Percentiles rank a stretch among this genome's conserved stretches.
phyloP scores from a whole-genome alignment of 1,140 invertebrate species.

The Bombus turneri region DNA sequence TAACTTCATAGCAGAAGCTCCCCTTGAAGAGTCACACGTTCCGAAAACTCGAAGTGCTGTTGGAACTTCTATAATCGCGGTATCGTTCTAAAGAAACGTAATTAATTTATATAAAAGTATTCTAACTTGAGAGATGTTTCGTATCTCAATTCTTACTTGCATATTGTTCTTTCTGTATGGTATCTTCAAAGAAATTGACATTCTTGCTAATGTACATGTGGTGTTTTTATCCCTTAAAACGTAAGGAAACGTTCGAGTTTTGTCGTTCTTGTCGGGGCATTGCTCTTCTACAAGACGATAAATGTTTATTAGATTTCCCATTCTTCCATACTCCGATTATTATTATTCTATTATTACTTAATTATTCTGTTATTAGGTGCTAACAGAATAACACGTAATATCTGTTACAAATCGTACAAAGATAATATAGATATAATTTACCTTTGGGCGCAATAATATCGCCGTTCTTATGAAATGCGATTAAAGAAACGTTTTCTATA shows the following conservation, averaged over 20 bases:
- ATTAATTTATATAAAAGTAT: too few species aligned
- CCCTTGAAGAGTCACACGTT: too few species aligned
- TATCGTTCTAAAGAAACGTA: not conserved
- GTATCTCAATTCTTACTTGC: not conserved
- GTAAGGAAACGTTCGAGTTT: not conserved
- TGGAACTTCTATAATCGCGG: not conserved
- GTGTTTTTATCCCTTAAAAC: not conserved
- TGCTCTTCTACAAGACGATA: not conserved
- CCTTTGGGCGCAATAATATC: not conserved
- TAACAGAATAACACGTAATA: too few species aligned
- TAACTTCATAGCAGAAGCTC: fast-evolving
- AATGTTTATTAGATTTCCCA: not conserved
- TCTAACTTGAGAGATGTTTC: too few species aligned
- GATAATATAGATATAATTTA: not conserved
- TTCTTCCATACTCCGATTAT: too few species aligned
- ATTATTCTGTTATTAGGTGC: too few species aligned
- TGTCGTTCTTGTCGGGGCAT: fast-evolving
- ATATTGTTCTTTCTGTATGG: not conserved
- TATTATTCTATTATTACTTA: not conserved
- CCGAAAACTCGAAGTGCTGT: not conserved
- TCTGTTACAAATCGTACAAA: too few species aligned
- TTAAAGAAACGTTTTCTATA: not conserved
- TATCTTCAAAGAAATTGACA: not conserved
- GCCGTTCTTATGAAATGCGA: not conserved
- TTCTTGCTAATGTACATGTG: not conserved